Percentiles rank a stretch among this genome's conserved stretches.
phyloP scores from a whole-genome alignment of 2,888 invertebrate species.

The Chrysolina haemoptera region DNA sequence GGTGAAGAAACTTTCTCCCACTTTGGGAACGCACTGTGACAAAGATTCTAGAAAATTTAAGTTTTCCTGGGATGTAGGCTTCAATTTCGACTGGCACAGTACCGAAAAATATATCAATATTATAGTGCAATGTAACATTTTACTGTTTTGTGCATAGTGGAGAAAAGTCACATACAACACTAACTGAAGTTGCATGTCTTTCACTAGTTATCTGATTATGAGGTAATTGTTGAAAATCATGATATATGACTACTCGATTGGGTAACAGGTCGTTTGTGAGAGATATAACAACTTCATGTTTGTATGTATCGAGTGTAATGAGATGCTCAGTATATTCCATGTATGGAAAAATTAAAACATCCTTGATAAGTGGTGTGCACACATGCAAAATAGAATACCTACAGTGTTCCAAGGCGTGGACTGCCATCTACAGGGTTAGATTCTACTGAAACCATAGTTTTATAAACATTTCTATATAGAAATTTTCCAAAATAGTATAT shows the following conservation, averaged over 20 bases:
- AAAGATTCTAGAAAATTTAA: constrained; percentile 35
- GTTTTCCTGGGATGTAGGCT: constrained; percentile 12
- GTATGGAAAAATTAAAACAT: not conserved
- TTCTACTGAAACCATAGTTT: too few species aligned
- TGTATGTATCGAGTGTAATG: not conserved
- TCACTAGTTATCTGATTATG: not conserved
- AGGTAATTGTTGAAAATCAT: constrained; percentile 4
- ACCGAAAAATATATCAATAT: not conserved
- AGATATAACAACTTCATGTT: not conserved
- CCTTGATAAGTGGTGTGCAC: not conserved
- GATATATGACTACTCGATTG: not conserved
- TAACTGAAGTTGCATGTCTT: not conserved
- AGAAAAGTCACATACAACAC: not conserved
- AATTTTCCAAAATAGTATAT: too few species aligned
- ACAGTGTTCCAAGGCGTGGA: too few species aligned
- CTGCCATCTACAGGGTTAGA: too few species aligned
- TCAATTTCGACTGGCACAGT: constrained; percentile 24
- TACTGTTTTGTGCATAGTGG: not conserved
- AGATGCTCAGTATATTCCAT: not conserved
- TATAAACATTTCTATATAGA: too few species aligned
- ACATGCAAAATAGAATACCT: not conserved
- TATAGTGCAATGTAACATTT: not conserved
- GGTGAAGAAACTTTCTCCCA: constrained; percentile 30
- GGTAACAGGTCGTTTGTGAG: not conserved
- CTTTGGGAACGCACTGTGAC: constrained; percentile 36